phyloP scores from a whole-genome alignment of 2,113 vertebrate genomes.

The Rousettus leschenaultii region DNA sequence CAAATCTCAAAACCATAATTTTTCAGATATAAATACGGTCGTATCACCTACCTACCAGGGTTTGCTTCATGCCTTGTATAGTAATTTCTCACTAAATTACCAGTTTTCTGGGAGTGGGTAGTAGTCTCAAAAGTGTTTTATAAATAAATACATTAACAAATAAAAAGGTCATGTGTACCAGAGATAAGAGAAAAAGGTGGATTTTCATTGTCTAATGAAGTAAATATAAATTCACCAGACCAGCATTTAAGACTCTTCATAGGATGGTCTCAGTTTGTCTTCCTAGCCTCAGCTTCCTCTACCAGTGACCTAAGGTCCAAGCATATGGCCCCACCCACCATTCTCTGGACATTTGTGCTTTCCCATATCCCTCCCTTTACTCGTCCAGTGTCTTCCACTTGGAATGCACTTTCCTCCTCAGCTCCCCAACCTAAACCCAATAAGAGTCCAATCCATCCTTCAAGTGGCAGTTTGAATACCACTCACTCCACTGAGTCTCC shows the following conservation, averaged over 20 bases:
- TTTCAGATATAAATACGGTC: not conserved
- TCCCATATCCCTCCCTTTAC: not conserved
- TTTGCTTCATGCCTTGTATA: not conserved
- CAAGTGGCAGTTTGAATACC: not conserved
- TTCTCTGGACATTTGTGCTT: not conserved
- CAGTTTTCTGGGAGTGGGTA: not conserved
- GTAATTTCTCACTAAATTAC: slow-evolving; percentile 22
- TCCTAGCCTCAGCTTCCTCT: not conserved
- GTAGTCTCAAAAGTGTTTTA: not conserved
- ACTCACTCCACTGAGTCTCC: not conserved
- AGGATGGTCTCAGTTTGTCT: not conserved
- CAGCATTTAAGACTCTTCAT: not conserved
- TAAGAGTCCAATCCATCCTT: not conserved
- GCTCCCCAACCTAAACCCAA: not conserved
- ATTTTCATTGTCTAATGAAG: not conserved
- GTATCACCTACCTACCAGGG: not conserved
- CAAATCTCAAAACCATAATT: not conserved
- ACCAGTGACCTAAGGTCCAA: not conserved
- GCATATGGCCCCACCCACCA: not conserved
- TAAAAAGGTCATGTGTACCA: not conserved
- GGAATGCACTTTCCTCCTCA: not conserved
- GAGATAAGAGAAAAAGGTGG: not conserved
- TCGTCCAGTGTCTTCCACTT: not conserved
- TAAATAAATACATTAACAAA: not conserved
- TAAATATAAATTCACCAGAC: slow-evolving; percentile 18